Evolutionary conservation across 1,140 invertebrate species (phyloP).

Genomic region (Cyrtorhinus lividipennis): DNA sequence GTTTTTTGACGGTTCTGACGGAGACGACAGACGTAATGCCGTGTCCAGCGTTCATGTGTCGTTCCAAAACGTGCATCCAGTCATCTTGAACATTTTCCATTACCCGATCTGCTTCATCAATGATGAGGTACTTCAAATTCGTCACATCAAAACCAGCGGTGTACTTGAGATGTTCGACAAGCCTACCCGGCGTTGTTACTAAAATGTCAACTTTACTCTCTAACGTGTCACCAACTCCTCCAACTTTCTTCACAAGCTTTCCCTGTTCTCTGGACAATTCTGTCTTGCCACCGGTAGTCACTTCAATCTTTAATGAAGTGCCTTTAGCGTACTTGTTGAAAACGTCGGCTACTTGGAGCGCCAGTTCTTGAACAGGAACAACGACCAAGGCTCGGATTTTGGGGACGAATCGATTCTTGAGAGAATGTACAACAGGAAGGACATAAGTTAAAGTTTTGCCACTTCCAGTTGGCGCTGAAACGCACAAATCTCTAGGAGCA

Average conservation of each 20-base stretch:
- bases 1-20: neutral
- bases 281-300: slow-evolving; percentile 52
- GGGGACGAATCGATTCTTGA: slow-evolving; percentile 33
- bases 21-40: neutral
- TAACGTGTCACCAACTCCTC: slow-evolving; percentile 16
- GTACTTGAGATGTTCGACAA: slow-evolving; percentile 80
- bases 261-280: slow-evolving; percentile 58
- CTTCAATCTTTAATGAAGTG: slow-evolving; percentile 54
- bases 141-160: slow-evolving; percentile 72
- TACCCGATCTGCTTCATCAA: slow-evolving; percentile 92
- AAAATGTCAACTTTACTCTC: slow-evolving; percentile 66
- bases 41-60: slow-evolving; percentile 14
- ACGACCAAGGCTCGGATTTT: slow-evolving; percentile 72
- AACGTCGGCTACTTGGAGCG: slow-evolving; percentile 73
- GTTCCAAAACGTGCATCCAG: slow-evolving; percentile 58
- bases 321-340: slow-evolving; percentile 56
- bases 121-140: slow-evolving; percentile 67
- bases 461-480: slow-evolving; percentile 93
- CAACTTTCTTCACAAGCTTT: slow-evolving; percentile 11
- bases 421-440: slow-evolving; percentile 71
- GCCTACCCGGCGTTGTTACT: slow-evolving; percentile 80
- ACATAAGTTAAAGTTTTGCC: slow-evolving; percentile 94
- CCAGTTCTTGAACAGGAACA: slow-evolving; percentile 82
- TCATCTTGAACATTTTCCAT: slow-evolving; percentile 81
- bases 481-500: slow-evolving; percentile 74